Percentiles rank a stretch among this genome's conserved stretches.
Evolutionary conservation across 2,113 vertebrate genomes (phyloP).

Genomic region (Tragelaphus strepsiceros): DNA sequence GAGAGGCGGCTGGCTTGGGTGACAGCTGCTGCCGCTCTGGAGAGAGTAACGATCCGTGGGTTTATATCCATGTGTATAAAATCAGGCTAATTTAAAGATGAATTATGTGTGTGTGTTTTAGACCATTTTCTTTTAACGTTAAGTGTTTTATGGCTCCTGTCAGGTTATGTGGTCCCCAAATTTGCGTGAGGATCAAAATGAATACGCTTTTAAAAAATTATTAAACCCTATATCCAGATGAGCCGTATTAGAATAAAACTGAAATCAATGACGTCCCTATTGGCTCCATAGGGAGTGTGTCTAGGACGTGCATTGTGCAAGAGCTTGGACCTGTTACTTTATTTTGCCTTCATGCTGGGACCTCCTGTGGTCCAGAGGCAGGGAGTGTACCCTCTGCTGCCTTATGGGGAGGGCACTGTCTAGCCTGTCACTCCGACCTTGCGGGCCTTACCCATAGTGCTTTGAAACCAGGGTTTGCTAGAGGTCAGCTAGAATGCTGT

Average conservation of each 20-base stretch:
- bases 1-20: slow-evolving; percentile 81
- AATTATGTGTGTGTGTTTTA: slow-evolving; percentile 57
- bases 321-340: background rate
- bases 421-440: slow-evolving; percentile 21
- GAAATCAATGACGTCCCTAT: slow-evolving; percentile 37
- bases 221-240: slow-evolving; percentile 39
- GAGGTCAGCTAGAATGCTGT: background rate
- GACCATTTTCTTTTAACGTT: slow-evolving; percentile 55
- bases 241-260: slow-evolving; percentile 32
- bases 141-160: slow-evolving; percentile 33
- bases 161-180: slow-evolving; percentile 22
- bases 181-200: slow-evolving; percentile 40
- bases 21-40: slow-evolving; percentile 80
- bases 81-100: slow-evolving; percentile 71
- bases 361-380: background rate
- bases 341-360: background rate
- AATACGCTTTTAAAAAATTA: slow-evolving; percentile 11
- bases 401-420: background rate
- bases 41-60: slow-evolving; percentile 81
- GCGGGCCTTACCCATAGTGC: slow-evolving; percentile 15
- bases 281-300: background rate
- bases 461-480: slow-evolving; percentile 12
- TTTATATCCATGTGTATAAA: slow-evolving; percentile 67
- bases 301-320: background rate
- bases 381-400: background rate